Evolutionary conservation across 2,888 invertebrate species (phyloP).

Genomic region (Argynnis bischoffii): DNA sequence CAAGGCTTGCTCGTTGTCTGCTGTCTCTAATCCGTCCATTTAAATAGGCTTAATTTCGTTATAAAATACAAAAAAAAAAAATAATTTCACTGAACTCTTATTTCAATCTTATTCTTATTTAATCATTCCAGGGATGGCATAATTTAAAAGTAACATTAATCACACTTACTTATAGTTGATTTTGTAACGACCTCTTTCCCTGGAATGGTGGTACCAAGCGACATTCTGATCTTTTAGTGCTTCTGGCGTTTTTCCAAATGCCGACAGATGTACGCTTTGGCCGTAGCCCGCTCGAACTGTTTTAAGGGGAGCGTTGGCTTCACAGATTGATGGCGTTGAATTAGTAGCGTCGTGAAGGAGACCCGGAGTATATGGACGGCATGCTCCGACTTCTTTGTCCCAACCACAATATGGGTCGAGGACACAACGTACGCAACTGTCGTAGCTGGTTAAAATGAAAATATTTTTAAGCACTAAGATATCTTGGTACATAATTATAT

Average conservation of each 20-base stretch:
- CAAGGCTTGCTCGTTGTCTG: not conserved
- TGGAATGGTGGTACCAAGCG: conserved; percentile 79
- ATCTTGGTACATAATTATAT: too few relatives aligned
- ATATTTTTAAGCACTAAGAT: not conserved
- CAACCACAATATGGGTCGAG: conserved; percentile 87
- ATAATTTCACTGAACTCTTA: not conserved
- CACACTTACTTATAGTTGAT: conserved; percentile 79
- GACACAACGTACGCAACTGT: conserved; percentile 84
- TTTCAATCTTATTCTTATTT: conserved; percentile 14
- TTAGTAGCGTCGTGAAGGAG: conserved; percentile 84
- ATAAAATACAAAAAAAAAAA: not conserved
- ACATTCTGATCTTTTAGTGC: conserved; percentile 73
- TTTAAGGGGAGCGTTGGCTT: conserved; percentile 80
- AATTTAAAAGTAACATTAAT: conserved; percentile 14
- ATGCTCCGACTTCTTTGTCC: conserved; percentile 83
- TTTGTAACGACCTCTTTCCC: conserved; percentile 79
- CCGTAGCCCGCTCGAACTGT: conserved; percentile 84
- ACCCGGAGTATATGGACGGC: conserved; percentile 81
- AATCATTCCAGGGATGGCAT: not conserved
- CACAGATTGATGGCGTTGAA: conserved; percentile 82
- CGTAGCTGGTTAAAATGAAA: conserved; percentile 66
- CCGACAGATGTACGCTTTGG: conserved; percentile 83
- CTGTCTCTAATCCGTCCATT: not conserved
- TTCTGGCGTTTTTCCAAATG: conserved; percentile 78
- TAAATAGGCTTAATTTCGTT: not conserved